Base-by-base conservation (phyloP, 2,797 vertebrate species). In the Gymnodraco acuticeps region DNA sequence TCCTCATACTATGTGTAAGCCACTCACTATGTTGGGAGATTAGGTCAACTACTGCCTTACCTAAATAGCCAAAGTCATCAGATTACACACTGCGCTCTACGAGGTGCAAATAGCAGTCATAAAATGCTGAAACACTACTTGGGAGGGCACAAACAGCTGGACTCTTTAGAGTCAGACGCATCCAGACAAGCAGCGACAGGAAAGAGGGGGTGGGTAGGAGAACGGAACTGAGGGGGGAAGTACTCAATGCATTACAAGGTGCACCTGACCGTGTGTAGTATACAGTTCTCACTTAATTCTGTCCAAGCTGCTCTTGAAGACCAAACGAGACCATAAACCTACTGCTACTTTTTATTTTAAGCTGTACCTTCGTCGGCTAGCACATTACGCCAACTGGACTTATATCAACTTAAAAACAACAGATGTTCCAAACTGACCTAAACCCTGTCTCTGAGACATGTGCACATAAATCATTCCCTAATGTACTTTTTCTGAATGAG, bases 71-170 rank as follows among this genome's bases (percentile, higher is more conserved):
- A 88, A 82, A 89, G 90, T 93, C 91, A 93, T 94, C 92, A 92
- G 92, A 95, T 94, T 94, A 95, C 95, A 95, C 81, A 85, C 77
- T 89, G 86, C 41, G 75, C 78, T 81, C 83, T 85, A 88, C 51
- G 75, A 94, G 93, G 93, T 94, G 89, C 90, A 93, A 95, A 95
- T 94, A 95, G 94, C 90, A 90, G 92, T 92, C 89, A 88, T 95
- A 94, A 95, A 95, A 89, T 78, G 82, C 90, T 87, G 90, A 89
- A 93, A 91, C 82, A 90, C 93, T 92, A 93, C 94, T 93, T 95
- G 93, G 92, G 93, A 94, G 93, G 93, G 91, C 89, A 75, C 91
- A 91, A 93, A 94, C 93, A 95, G 93, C 93, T 94, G 94, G 93
- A 90, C 84, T 89, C 85, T 87, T 56, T 86, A 86, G 87, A 93